Evolutionary conservation across 2,113 vertebrate species (phyloP).

Genomic region (Dromas ardeola): DNA sequence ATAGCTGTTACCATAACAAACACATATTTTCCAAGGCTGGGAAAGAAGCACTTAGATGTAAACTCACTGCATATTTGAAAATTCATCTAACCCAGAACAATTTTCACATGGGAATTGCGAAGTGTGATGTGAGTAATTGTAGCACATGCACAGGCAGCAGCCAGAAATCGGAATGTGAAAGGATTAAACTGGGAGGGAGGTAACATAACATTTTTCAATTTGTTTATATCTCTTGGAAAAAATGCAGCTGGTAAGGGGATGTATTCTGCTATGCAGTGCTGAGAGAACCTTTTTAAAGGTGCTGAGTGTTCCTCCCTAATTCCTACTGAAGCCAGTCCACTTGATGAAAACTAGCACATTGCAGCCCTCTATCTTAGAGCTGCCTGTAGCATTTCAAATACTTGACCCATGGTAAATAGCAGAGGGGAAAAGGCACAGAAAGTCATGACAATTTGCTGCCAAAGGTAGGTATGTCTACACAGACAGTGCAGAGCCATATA

Average conservation of each 20-base stretch:
- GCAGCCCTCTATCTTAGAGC: not conserved
- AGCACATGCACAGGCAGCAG: not conserved
- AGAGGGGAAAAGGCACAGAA: not conserved
- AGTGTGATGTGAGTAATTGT: not conserved
- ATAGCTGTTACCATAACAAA: constrained; percentile 50
- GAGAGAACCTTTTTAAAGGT: not conserved
- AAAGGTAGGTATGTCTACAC: not conserved
- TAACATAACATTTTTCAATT: not conserved
- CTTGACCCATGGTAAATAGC: not conserved
- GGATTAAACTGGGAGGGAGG: not conserved
- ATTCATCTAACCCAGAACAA: not conserved
- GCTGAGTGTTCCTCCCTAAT: not conserved
- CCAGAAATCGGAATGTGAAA: not conserved
- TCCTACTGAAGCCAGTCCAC: not conserved
- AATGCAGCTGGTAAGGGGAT: not conserved
- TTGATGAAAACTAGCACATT: not conserved
- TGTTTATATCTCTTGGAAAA: not conserved
- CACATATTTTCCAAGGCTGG: constrained; percentile 24
- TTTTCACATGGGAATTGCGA: constrained; percentile 1
- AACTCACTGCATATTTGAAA: constrained; percentile 19
- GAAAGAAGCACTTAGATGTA: constrained; percentile 4
- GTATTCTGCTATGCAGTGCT: not conserved
- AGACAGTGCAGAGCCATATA: not conserved
- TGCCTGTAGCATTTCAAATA: not conserved
- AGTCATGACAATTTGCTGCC: not conserved